Conservation (phyloP, 2,888 invertebrate species). For the Trichacis sp. region DNA sequence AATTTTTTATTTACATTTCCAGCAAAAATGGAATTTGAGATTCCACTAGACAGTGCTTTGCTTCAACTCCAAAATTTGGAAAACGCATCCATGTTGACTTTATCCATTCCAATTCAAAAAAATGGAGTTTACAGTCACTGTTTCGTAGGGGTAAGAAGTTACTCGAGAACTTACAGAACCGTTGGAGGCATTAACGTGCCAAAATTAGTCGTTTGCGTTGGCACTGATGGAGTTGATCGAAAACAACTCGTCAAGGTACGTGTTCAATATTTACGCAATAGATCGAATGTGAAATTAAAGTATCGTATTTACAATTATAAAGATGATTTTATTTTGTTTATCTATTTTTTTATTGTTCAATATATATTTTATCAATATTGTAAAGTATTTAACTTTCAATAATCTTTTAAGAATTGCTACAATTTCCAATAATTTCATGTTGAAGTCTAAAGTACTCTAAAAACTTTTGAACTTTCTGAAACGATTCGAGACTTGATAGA, state of each 20-base stretch:
- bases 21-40: constrained; percentile 15
- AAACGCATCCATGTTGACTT: constrained; percentile 76
- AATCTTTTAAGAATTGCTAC: too few species aligned
- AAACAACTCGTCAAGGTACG: constrained; percentile 82
- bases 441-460: too few species aligned
- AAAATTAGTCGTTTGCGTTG: constrained; percentile 81
- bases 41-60: constrained; percentile 67
- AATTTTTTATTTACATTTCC: background rate
- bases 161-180: constrained; percentile 74
- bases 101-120: constrained; percentile 74
- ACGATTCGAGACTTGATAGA: too few species aligned
- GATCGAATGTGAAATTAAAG: background rate
- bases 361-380: too few species aligned
- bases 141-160: constrained; percentile 75
- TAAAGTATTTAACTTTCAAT: too few species aligned
- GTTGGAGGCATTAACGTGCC: constrained; percentile 91
- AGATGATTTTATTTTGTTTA: too few species aligned
- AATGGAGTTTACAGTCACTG: constrained; percentile 73
- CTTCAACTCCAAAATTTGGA: constrained; percentile 73
- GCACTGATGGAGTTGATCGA: constrained; percentile 80
- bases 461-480: too few species aligned
- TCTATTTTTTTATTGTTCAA: too few species aligned
- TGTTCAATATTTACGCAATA: background rate
- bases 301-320: background rate
- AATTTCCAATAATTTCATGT: too few species aligned